Percentiles rank a stretch among this genome's conserved stretches.
phyloP scores from a whole-genome alignment of 2,888 invertebrate species.

The Drosophila prostipennis region DNA sequence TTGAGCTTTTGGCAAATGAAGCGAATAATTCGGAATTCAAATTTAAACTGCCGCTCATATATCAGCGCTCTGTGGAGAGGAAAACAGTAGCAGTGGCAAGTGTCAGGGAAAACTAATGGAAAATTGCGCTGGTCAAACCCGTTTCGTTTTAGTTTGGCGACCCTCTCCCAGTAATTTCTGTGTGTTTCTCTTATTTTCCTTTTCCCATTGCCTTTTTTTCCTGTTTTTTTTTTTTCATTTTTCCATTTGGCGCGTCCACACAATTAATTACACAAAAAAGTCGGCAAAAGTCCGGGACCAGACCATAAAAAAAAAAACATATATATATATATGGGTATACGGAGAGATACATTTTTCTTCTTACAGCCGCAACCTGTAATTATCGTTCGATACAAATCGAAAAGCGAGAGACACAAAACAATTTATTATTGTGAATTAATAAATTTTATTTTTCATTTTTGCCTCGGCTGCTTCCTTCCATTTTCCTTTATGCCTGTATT shows the following conservation, averaged over 20 bases:
- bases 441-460: constrained; percentile 77
- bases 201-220: constrained; percentile 22
- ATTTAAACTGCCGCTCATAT: neutral
- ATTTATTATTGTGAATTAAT: constrained; percentile 84
- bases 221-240: neutral
- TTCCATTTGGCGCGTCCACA: constrained; percentile 53
- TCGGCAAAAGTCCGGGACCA: constrained; percentile 46
- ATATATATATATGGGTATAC: constrained; percentile 12
- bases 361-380: constrained; percentile 82
- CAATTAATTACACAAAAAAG: constrained; percentile 77
- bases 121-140: constrained; percentile 25
- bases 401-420: constrained; percentile 83
- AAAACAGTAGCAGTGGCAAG: constrained; percentile 36
- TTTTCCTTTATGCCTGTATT: constrained; percentile 19
- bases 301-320: constrained; percentile 2
- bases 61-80: neutral
- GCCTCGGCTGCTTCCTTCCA: constrained; percentile 37
- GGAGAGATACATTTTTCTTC: constrained; percentile 65
- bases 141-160: neutral
- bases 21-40: constrained; percentile 29
- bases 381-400: constrained; percentile 84
- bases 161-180: constrained; percentile 10
- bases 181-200: constrained; percentile 2
- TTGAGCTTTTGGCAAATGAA: constrained; percentile 19
- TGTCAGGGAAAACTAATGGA: constrained; percentile 50